Conservation (phyloP, 2,888 invertebrate genomes). For the Cylloceria caligata region DNA sequence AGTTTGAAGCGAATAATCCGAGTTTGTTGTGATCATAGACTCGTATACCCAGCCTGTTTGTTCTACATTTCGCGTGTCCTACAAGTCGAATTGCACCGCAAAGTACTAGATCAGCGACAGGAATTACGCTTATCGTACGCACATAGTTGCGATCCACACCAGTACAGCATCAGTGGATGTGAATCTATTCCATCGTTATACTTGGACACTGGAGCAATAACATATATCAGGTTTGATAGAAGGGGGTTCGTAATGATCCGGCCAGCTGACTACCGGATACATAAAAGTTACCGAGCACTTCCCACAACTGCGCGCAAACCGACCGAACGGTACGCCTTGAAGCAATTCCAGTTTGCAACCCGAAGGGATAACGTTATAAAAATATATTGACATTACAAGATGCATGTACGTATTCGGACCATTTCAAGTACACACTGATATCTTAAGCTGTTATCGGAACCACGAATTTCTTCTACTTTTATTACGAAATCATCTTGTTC, state of each 20-base stretch:
- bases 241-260: constrained; percentile 65
- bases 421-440: constrained; percentile 1
- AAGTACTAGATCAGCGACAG: constrained; percentile 21
- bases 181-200: constrained; percentile 52
- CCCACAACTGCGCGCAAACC: constrained; percentile 55
- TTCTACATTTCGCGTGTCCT: constrained; percentile 30
- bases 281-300: constrained; percentile 67
- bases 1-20: constrained; percentile 1
- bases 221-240: constrained; percentile 66
- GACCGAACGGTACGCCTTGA: constrained; percentile 39
- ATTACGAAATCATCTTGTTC: not conserved
- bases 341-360: constrained; percentile 23
- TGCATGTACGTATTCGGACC: not conserved
- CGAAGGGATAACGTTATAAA: constrained; percentile 38
- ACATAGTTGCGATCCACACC: not conserved
- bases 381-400: constrained; percentile 29
- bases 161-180: constrained; percentile 17
- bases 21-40: not conserved
- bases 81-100: constrained; percentile 1
- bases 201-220: constrained; percentile 62
- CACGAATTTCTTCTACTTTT: not conserved
- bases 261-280: constrained; percentile 68
- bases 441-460: not conserved
- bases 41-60: constrained; percentile 1
- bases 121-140: constrained; percentile 30